Base-by-base conservation (phyloP, 1,140 invertebrate genomes). In the Pseudomyrmex pallidus region DNA sequence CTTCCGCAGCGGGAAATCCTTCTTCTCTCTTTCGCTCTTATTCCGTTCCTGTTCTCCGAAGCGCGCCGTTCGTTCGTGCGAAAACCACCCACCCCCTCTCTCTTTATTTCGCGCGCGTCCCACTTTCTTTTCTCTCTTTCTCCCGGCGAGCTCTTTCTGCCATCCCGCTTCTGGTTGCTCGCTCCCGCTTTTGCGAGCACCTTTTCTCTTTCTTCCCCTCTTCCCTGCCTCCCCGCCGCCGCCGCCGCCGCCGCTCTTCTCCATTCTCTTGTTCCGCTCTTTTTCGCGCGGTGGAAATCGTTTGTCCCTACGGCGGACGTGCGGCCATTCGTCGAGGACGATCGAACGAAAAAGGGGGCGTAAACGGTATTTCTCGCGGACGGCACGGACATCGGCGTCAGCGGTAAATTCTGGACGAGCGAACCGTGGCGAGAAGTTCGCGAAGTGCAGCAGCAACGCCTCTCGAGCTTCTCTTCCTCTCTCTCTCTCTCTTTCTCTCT, bases 331-430 rank as follows among this genome's bases (percentile, higher is more conserved):
- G 72, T 86, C 78, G 72, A 66, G 54, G 46, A 82, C 85, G 77
- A 74, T 86, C 85, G 72, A 61, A 48, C 85, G 86, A 80, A 87
- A 87, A 74, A 68, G 52, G 25, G 57, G 56, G 70, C 77, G 59
- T 70, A 77, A 87, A 82, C 64, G 83, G 57, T 59, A 35, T 63
- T 67, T 56, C 35, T 52, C 64, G n/a, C 74, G 67, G 77, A 87
- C 56, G 52, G 64, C 20, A 62, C 66, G 57, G 77, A 72, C 77
- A 67, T 74, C 22, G 83, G 77, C 68, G 84, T 82, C 77, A 73
- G 85, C 85, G 72, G 84, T 87, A 87, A 87, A 87, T 87, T 87
- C 66, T 83, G 25, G 48, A 52, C 62, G 72, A 83, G 20, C 57
- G 64, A 59, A 64, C 52, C 68, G 56, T 63, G 46, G 82, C 78